Evolutionary conservation across 2,888 invertebrate genomes (phyloP), one percentile per base, ranked within the genome.

Genomic region (Harpalus rubripes): DNA sequence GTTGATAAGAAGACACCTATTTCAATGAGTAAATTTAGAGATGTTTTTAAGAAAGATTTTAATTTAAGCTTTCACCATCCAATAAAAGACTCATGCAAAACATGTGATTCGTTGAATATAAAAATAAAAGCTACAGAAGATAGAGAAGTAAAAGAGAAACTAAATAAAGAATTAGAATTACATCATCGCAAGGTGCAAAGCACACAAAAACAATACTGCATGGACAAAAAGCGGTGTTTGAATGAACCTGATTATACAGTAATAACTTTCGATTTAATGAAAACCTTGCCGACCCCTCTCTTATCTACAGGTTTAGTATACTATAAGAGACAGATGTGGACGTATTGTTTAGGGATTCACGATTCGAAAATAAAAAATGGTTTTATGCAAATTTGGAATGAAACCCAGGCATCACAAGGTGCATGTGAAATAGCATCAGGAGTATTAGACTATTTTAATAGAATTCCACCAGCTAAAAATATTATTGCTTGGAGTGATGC

Each of bases 251-350:
- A 32, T 32, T 32, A 32, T 32, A 58, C 58, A 15, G 58, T 16
- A 58, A 58, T 58, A 15, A 16, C 58, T 16, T 58, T 58, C 16
- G 58, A 58, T 58, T 16, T 58, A 58, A 58, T 58, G 58, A 58
- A 58, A 58, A 58, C 58, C n/a, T 58, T 58, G 58, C 58, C 58
- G n/a, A 58, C 58, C n/a, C 58, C 58, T 15, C n/a, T 58, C n/a
- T 5, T 58, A 58, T 15, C 58, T 15, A 58, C 58, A 15, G 58
- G 58, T 58, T n/a, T 58, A 15, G n/a, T n/a, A n/a, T 58, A 58
- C 16, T 58, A 58, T 58, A 58, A 58, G 16, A 58, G 58, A 58
- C 58, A 7, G 16, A 58, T 58, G n/a, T 58, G 58, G 58, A 58
- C 58, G 16, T 58, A 58, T 58, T 58, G 58, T 58, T 58, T 58